Percentiles rank a stretch among this genome's conserved stretches.
Evolutionary conservation across 2,113 vertebrate species (phyloP).

Genomic region (Halcyon malimbica): DNA sequence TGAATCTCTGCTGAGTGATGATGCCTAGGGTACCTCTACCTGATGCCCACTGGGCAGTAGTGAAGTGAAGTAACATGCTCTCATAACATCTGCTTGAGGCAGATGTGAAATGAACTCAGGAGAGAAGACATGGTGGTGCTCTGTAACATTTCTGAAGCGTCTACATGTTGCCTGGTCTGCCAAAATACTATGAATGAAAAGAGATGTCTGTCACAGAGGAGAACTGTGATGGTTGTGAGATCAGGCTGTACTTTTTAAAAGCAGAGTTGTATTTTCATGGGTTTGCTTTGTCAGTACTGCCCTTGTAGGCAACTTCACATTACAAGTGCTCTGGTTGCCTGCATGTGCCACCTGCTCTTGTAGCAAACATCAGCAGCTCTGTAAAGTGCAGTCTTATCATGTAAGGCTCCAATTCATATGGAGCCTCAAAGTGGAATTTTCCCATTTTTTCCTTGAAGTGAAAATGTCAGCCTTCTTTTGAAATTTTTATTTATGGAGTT

Average conservation of each 20-base stretch:
- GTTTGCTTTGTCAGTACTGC: background rate
- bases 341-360: background rate
- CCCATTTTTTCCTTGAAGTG: background rate
- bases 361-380: background rate
- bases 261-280: background rate
- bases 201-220: background rate
- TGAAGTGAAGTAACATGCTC: background rate
- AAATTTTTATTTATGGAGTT: background rate
- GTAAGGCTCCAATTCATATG: background rate
- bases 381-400: background rate
- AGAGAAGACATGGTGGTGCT: background rate
- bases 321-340: background rate
- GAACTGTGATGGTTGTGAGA: background rate
- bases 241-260: background rate
- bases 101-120: background rate
- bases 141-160: background rate
- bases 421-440: background rate
- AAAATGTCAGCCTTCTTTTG: background rate
- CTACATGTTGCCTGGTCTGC: background rate
- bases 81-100: background rate
- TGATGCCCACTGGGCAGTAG: background rate
- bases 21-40: background rate
- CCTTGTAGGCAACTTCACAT: background rate
- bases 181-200: background rate
- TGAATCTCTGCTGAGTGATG: background rate